A percentile compares a stretch with the other conserved stretches of the same genome.
Evolutionary conservation across 2,113 vertebrate genomes (phyloP).

Genomic region (Synchiropus splendidus): DNA sequence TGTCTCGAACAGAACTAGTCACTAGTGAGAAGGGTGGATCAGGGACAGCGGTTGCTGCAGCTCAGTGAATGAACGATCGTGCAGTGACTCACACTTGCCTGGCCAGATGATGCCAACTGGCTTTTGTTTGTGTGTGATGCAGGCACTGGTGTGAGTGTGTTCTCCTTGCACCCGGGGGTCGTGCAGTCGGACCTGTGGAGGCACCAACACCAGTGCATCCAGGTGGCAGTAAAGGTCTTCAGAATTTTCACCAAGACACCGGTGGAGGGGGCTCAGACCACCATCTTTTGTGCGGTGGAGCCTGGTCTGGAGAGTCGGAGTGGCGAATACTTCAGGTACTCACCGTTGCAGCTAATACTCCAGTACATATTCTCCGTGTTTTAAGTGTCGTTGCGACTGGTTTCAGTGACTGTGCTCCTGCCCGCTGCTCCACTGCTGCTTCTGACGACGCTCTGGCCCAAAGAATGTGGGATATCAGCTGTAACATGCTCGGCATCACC

Average conservation of each 20-base stretch:
- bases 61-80: no score
- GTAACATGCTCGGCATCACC: slow-evolving; percentile 59
- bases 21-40: no score
- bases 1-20: not conserved
- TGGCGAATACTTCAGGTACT: slow-evolving; percentile 66
- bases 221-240: slow-evolving; percentile 59
- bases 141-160: slow-evolving; percentile 66
- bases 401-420: slow-evolving; percentile 60
- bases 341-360: not conserved
- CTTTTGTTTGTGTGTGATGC: slow-evolving; percentile 3
- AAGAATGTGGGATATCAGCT: slow-evolving; percentile 67
- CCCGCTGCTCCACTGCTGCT: slow-evolving; percentile 51
- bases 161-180: slow-evolving; percentile 68
- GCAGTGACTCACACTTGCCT: no score
- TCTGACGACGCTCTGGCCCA: slow-evolving; percentile 64
- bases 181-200: slow-evolving; percentile 68
- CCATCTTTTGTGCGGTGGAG: slow-evolving; percentile 68
- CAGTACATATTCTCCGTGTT: not conserved
- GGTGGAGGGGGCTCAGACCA: slow-evolving; percentile 67
- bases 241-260: slow-evolving; percentile 62
- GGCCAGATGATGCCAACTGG: no score
- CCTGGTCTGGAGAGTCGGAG: slow-evolving; percentile 58
- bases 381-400: slow-evolving; percentile 9
- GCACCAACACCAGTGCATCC: slow-evolving; percentile 58
- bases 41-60: no score